Conservation (phyloP, 2,888 invertebrate genomes). For the Caenorhabditis uteleia region DNA sequence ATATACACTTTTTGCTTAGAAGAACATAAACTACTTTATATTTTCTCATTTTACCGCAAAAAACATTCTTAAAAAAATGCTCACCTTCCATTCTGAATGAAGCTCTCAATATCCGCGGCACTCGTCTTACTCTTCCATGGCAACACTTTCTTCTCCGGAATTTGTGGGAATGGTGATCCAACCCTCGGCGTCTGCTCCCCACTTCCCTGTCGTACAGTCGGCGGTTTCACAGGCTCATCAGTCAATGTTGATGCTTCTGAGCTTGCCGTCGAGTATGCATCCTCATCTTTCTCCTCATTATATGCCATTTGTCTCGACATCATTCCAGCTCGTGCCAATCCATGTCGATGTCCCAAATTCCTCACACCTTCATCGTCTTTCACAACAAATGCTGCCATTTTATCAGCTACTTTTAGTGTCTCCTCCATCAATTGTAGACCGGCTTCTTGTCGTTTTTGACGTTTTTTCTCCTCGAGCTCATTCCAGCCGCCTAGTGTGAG, state of each 20-base stretch:
- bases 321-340: slow-evolving; percentile 35
- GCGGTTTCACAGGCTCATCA: slow-evolving; percentile 6
- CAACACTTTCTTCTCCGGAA: slow-evolving; percentile 35
- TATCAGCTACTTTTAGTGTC: slow-evolving; percentile 88
- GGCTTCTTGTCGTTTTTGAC: slow-evolving; percentile 41
- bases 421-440: slow-evolving; percentile 84
- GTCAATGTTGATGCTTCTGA: slow-evolving; percentile 17
- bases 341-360: slow-evolving; percentile 22
- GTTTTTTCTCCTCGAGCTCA: slow-evolving; percentile 78
- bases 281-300: slow-evolving; percentile 40
- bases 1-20: too few relatives aligned
- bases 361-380: slow-evolving; percentile 35
- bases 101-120: slow-evolving; percentile 57
- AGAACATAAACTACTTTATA: background rate
- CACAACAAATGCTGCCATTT: slow-evolving; percentile 32
- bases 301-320: slow-evolving; percentile 49
- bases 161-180: slow-evolving; percentile 47
- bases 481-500: slow-evolving; percentile 87
- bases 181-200: slow-evolving; percentile 58
- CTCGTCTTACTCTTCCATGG: slow-evolving; percentile 62
- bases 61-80: background rate
- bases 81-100: slow-evolving; percentile 58
- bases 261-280: slow-evolving; percentile 21
- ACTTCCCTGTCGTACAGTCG: slow-evolving; percentile 29
- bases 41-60: background rate